Percentiles rank a stretch among this genome's conserved stretches.
phyloP scores from a whole-genome alignment of 2,888 invertebrate genomes.

The Dicycla oo region DNA sequence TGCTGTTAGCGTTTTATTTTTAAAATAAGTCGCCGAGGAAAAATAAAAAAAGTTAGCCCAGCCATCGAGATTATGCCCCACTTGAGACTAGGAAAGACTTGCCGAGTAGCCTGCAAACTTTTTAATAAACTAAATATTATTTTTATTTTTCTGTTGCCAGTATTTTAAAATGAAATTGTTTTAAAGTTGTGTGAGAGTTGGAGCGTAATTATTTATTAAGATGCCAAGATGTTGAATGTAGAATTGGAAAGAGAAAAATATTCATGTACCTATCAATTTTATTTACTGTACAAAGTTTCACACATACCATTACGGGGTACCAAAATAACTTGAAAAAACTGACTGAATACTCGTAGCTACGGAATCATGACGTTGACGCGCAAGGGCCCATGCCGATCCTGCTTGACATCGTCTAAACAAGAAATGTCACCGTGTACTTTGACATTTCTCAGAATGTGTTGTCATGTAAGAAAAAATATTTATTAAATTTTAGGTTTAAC shows the following conservation, averaged over 20 bases:
- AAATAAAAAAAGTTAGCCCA: constrained; percentile 73
- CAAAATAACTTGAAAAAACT: background rate
- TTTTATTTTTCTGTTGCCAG: constrained; percentile 59
- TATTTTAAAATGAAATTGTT: constrained; percentile 50
- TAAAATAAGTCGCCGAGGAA: constrained; percentile 74
- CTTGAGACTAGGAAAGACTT: constrained; percentile 74
- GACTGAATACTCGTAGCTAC: background rate
- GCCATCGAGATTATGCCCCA: constrained; percentile 73
- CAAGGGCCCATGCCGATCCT: background rate
- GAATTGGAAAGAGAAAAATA: background rate
- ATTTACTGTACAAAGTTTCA: background rate
- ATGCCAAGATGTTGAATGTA: background rate
- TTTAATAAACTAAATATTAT: constrained; percentile 76
- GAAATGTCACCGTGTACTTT: background rate
- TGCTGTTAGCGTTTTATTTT: constrained; percentile 71
- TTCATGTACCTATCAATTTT: background rate
- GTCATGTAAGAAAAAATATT: background rate
- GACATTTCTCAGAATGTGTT: background rate
- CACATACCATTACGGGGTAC: background rate
- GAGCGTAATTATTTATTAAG: background rate
- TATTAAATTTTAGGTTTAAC: too few species aligned
- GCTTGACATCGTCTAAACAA: background rate
- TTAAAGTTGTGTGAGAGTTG: constrained; percentile 24
- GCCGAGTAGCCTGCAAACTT: constrained; percentile 68
- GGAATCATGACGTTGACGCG: constrained; percentile 3